phyloP scores from a whole-genome alignment of 2,113 vertebrate species.

The Sylvilagus bachmani region DNA sequence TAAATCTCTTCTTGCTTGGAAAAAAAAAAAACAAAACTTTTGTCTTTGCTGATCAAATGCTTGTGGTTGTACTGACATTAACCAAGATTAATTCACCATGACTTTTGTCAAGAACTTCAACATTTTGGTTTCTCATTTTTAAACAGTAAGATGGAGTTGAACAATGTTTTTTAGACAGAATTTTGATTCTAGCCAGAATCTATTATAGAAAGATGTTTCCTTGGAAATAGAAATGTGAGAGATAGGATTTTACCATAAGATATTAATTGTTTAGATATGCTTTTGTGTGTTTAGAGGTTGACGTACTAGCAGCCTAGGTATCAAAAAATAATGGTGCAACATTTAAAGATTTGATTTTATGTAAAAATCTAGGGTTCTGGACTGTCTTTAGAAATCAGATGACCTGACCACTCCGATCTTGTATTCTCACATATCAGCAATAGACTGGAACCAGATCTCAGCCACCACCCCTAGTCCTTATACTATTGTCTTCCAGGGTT shows the following conservation, averaged over 20 bases:
- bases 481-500: background rate
- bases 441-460: background rate
- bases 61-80: background rate
- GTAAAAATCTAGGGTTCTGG: background rate
- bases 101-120: background rate
- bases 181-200: slow-evolving; percentile 7
- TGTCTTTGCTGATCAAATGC: background rate
- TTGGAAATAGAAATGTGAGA: background rate
- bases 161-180: background rate
- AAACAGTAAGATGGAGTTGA: background rate
- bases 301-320: background rate
- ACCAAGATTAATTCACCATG: slow-evolving; percentile 21
- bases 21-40: slow-evolving; percentile 4
- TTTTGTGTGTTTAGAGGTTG: background rate
- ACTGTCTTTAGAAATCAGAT: background rate
- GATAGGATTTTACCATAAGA: background rate
- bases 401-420: background rate
- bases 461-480: accelerated
- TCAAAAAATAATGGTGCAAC: background rate
- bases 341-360: slow-evolving; percentile 8
- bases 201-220: background rate
- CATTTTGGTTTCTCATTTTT: slow-evolving; percentile 25
- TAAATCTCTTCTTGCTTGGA: background rate
- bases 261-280: background rate
- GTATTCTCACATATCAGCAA: background rate